A percentile compares a stretch with the other conserved stretches of the same genome.
These are phyloP conservation scores for Rhabdomys dilectus DNA, from an alignment of 2,113 vertebrate species.

Conservation along the genomic window DNA sequence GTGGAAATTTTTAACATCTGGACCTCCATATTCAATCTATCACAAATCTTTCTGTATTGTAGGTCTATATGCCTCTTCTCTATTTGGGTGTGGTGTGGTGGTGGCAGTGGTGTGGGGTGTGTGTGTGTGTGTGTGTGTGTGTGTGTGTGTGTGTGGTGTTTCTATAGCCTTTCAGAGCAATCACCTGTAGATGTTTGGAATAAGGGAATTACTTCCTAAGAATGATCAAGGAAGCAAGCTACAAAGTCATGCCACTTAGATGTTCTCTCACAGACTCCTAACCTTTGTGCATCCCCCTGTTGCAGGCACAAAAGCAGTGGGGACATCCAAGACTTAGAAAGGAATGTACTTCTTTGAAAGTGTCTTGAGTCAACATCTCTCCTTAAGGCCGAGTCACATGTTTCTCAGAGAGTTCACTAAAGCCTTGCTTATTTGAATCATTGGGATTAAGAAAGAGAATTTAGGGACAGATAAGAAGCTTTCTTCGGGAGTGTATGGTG, in stretches of 20 bases:
- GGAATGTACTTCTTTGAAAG: background rate
- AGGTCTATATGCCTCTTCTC: background rate
- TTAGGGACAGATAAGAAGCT: background rate
- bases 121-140: background rate
- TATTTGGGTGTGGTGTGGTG: background rate
- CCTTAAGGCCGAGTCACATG: background rate
- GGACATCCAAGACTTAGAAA: background rate
- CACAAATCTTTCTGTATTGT: background rate
- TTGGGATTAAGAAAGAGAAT: constrained; percentile 3
- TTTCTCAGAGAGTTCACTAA: background rate
- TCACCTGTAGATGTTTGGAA: background rate
- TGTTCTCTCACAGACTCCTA: background rate
- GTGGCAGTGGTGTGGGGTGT: background rate
- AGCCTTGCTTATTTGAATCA: constrained; percentile 7
- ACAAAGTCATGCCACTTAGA: background rate
- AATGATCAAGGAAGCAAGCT: background rate
- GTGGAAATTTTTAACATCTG: background rate
- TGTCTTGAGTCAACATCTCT: background rate
- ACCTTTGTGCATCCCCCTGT: no score
- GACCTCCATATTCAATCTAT: background rate
- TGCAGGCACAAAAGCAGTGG: background rate
- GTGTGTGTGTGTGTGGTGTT: background rate
- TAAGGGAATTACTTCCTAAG: background rate
- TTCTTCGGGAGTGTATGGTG: background rate
- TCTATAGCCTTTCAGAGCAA: background rate